Evolutionary conservation across 2,888 invertebrate genomes (phyloP).

Genomic region (Andrena camellia): DNA sequence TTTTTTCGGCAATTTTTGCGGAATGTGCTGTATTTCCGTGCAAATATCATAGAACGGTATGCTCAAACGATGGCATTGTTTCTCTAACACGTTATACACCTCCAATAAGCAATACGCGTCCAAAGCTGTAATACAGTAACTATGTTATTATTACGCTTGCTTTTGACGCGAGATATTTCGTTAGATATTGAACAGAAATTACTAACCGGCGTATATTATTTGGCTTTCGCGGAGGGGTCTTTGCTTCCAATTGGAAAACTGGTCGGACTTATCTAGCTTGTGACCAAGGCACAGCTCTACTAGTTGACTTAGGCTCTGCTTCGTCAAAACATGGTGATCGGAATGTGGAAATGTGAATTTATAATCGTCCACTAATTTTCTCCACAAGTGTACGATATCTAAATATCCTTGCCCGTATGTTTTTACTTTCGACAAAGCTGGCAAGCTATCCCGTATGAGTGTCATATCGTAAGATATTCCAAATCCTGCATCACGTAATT

Average conservation of each 20-base stretch:
- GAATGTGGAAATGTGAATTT: slow-evolving; percentile 87
- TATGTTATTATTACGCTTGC: slow-evolving; percentile 26
- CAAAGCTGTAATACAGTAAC: slow-evolving; percentile 87
- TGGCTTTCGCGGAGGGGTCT: slow-evolving; percentile 92
- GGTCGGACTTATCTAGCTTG: slow-evolving; percentile 94
- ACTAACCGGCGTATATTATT: slow-evolving; percentile 90
- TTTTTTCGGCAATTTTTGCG: slow-evolving; percentile 85
- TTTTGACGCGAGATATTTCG: background rate
- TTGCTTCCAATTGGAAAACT: slow-evolving; percentile 96
- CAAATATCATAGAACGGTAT: slow-evolving; percentile 89
- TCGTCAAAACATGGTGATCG: slow-evolving; percentile 86
- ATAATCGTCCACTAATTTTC: slow-evolving; percentile 86
- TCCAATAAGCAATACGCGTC: slow-evolving; percentile 95
- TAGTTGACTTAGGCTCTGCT: slow-evolving; percentile 90
- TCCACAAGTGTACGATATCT: slow-evolving; percentile 88
- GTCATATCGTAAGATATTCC: slow-evolving; percentile 87
- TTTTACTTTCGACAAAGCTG: slow-evolving; percentile 86
- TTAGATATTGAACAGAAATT: background rate
- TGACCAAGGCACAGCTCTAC: slow-evolving; percentile 92
- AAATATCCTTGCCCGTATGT: slow-evolving; percentile 86
- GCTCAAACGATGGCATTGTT: slow-evolving; percentile 85
- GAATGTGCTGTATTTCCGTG: slow-evolving; percentile 85
- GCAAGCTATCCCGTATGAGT: slow-evolving; percentile 88
- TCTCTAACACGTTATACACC: slow-evolving; percentile 89
- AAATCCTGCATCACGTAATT: slow-evolving; percentile 85